phyloP scores from a whole-genome alignment of 2,888 invertebrate genomes.

The Tromatobia lineatoria region DNA sequence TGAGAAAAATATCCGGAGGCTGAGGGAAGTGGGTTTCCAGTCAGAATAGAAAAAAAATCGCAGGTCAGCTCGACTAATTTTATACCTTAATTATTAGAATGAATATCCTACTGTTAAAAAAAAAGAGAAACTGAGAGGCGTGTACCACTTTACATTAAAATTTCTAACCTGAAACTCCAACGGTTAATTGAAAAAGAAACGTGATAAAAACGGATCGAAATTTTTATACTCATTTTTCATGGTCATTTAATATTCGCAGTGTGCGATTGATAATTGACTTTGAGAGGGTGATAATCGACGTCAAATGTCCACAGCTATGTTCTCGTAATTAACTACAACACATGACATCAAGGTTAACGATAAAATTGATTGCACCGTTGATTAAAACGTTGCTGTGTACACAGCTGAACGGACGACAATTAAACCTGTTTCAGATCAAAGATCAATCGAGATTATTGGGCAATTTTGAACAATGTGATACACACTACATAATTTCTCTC shows the following conservation, averaged over 20 bases:
- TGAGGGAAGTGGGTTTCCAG: not conserved
- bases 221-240: not conserved
- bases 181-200: not conserved
- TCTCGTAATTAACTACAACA: not conserved
- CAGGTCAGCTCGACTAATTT: not conserved
- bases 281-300: not conserved
- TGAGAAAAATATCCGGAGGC: not conserved
- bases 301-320: not conserved
- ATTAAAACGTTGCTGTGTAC: not conserved
- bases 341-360: constrained; percentile 2
- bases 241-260: not conserved
- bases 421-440: not conserved
- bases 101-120: not conserved
- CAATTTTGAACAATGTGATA: not conserved
- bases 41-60: not conserved
- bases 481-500: not conserved
- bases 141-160: not conserved
- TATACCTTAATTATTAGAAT: not conserved
- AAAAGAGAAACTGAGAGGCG: constrained; percentile 25
- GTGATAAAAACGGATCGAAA: not conserved
- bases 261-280: not conserved
- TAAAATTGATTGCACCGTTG: constrained; percentile 1
- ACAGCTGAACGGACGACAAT: not conserved
- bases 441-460: not conserved
- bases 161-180: not conserved